These are phyloP conservation scores for Lepidurus couesii DNA, from an alignment of 1,140 invertebrate species.

Conservation along the genomic window DNA sequence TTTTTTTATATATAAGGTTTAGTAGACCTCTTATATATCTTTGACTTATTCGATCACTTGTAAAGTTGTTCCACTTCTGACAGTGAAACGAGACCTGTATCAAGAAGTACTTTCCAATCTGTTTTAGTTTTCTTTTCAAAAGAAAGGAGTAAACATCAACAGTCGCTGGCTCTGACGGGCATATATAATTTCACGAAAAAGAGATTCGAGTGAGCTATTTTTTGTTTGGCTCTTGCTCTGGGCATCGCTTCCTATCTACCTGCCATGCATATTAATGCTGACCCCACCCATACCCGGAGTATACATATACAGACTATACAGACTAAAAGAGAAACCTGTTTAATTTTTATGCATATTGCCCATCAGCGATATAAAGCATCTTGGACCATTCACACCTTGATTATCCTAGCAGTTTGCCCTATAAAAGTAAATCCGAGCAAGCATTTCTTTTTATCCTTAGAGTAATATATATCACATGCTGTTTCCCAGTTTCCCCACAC, in stretches of 20 bases:
- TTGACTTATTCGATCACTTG: neutral
- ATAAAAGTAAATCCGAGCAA: neutral
- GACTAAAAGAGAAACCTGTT: neutral
- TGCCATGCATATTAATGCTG: conserved; percentile 1
- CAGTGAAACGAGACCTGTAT: neutral
- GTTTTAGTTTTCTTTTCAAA: conserved; percentile 5
- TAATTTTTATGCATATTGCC: neutral
- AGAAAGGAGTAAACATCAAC: neutral
- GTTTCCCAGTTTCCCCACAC: neutral
- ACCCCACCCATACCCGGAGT: conserved; percentile 16
- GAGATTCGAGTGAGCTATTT: neutral
- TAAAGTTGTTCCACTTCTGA: neutral
- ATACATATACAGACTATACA: neutral
- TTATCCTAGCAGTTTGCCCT: neutral
- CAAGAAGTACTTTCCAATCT: neutral
- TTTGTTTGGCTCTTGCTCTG: neutral
- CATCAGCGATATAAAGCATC: neutral
- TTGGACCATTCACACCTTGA: neutral
- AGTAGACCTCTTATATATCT: neutral
- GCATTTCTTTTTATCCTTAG: neutral
- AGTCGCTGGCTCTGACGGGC: neutral
- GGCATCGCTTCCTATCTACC: conserved; percentile 1
- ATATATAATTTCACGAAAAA: neutral
- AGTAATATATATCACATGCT: neutral
- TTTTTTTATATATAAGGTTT: too few species aligned